Evolutionary conservation across 2,888 invertebrate genomes (phyloP).

Genomic region (Acleris holmiana): DNA sequence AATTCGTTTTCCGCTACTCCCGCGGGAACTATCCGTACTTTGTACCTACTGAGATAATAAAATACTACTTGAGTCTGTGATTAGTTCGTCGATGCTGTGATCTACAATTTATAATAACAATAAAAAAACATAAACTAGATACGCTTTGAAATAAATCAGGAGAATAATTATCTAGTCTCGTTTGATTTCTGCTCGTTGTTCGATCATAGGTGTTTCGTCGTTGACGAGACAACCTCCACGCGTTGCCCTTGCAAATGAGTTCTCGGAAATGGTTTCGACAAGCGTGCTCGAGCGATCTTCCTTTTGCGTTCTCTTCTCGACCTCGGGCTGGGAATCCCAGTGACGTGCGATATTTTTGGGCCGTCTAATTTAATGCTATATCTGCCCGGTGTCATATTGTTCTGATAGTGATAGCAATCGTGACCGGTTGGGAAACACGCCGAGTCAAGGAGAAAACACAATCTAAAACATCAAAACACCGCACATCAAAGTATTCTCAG

Average conservation of each 20-base stretch:
- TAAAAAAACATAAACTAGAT: no score
- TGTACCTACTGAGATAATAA: no score
- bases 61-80: no score
- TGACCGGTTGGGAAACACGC: no score
- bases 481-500: no score
- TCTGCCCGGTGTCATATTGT: neutral
- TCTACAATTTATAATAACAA: no score
- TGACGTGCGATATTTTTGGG: slow-evolving; percentile 10
- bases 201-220: slow-evolving; percentile 12
- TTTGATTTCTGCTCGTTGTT: neutral
- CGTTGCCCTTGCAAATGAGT: slow-evolving; percentile 14
- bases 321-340: slow-evolving; percentile 24
- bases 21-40: no score
- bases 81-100: no score
- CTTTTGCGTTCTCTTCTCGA: slow-evolving; percentile 20
- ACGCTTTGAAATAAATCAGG: neutral
- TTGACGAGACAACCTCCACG: slow-evolving; percentile 5
- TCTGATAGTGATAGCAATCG: neutral
- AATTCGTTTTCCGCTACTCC: no score
- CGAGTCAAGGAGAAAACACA: no score
- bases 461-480: no score
- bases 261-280: slow-evolving; percentile 15
- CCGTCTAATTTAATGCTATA: slow-evolving; percentile 1
- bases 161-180: neutral
- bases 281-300: slow-evolving; percentile 15